These are phyloP conservation scores for Phaonia tiefii DNA, from an alignment of 2,888 invertebrate genomes.

Conservation along the genomic window DNA sequence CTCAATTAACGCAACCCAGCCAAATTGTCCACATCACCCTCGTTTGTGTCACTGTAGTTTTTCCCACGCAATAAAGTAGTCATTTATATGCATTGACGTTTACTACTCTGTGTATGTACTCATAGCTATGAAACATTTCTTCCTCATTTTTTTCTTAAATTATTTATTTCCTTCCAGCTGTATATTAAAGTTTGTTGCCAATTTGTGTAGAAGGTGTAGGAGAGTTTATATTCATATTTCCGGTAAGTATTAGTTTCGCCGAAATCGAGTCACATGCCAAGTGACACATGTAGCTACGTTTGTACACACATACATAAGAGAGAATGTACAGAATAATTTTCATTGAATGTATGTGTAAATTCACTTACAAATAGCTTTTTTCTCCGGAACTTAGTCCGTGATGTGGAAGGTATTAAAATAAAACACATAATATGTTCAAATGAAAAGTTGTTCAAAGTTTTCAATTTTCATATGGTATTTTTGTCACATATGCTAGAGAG, in stretches of 20 bases:
- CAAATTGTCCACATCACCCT: background rate
- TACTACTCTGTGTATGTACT: slow-evolving; percentile 35
- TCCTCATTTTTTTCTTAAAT: no score
- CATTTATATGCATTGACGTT: slow-evolving; percentile 37
- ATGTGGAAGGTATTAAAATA: slow-evolving; percentile 48
- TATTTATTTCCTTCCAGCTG: background rate
- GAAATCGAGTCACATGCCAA: background rate
- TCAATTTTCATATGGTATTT: slow-evolving; percentile 60
- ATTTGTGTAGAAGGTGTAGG: background rate
- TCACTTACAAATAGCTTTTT: slow-evolving; percentile 2
- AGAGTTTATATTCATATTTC: background rate
- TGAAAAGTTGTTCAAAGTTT: slow-evolving; percentile 25
- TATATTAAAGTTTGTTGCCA: no score
- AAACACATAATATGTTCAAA: slow-evolving; percentile 16
- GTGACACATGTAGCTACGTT: background rate
- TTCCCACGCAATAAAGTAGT: background rate
- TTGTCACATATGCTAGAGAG: slow-evolving; percentile 61
- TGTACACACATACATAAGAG: no score
- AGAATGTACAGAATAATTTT: slow-evolving; percentile 37
- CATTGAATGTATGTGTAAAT: slow-evolving; percentile 45
- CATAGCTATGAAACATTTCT: slow-evolving; percentile 34
- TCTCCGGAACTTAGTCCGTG: slow-evolving; percentile 24
- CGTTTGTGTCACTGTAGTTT: background rate
- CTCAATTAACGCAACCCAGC: no score
- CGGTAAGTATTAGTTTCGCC: slow-evolving; percentile 4